phyloP scores from a whole-genome alignment of 2,797 vertebrate species.

The Dryobates pubescens region DNA sequence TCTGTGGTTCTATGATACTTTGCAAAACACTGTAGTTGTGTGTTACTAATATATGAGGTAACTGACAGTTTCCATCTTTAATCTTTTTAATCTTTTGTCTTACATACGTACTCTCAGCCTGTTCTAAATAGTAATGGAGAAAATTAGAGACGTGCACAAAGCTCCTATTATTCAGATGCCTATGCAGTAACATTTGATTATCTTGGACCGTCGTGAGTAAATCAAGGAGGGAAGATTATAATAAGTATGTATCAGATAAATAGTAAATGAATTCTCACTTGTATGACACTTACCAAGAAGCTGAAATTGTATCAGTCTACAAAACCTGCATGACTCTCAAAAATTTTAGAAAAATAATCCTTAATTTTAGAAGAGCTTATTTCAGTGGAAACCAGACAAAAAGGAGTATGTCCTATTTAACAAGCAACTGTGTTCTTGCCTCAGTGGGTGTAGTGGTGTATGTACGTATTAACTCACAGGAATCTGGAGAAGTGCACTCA shows the following conservation, averaged over 20 bases:
- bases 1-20: neutral
- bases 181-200: neutral
- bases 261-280: neutral
- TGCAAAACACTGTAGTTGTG: neutral
- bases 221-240: neutral
- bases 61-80: neutral
- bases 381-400: neutral
- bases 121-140: neutral
- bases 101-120: neutral
- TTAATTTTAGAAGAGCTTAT: neutral
- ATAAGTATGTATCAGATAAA: neutral
- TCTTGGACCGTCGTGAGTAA: neutral
- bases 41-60: neutral
- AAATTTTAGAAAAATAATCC: neutral
- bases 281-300: neutral
- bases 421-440: neutral
- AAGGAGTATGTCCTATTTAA: neutral
- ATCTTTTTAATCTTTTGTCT: neutral
- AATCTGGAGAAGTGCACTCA: neutral
- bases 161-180: neutral
- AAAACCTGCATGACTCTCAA: neutral
- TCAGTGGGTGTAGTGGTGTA: neutral
- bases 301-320: neutral
- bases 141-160: neutral
- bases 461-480: neutral